A percentile compares a stretch with the other conserved stretches of the same genome.
These are phyloP conservation scores for Sipha maydis DNA, from an alignment of 2,888 invertebrate species.

Conservation along the genomic window DNA sequence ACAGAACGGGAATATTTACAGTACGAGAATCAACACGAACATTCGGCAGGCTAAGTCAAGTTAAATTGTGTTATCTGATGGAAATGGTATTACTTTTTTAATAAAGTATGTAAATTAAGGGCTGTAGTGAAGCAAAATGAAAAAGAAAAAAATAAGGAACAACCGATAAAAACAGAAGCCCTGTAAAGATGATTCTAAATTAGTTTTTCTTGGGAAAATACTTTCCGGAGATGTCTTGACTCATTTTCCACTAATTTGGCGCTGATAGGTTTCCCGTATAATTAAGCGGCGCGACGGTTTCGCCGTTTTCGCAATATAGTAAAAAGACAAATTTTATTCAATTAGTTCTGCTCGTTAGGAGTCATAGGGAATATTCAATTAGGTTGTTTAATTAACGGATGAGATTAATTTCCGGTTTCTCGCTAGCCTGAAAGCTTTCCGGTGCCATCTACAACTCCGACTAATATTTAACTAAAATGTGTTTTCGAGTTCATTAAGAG, in stretches of 20 bases:
- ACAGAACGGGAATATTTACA: not conserved
- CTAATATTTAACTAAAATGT: conserved; percentile 9
- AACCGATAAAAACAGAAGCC: conserved; percentile 37
- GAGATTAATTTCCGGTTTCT: conserved; percentile 61
- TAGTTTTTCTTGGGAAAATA: conserved; percentile 40
- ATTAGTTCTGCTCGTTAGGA: conserved; percentile 58
- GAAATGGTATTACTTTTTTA: conserved; percentile 36
- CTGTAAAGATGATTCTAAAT: not conserved
- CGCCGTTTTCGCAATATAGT: conserved; percentile 13
- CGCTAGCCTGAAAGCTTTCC: conserved; percentile 38
- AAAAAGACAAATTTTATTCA: conserved; percentile 59
- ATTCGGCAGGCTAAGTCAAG: not conserved
- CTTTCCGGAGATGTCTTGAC: conserved; percentile 18
- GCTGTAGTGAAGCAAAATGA: not conserved
- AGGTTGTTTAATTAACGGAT: conserved; percentile 56
- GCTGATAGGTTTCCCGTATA: conserved; percentile 53
- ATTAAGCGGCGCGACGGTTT: conserved; percentile 28
- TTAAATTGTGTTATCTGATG: conserved; percentile 17
- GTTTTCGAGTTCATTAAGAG: conserved; percentile 10
- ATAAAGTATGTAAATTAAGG: conserved; percentile 51
- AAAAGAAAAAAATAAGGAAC: not conserved
- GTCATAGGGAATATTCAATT: conserved; percentile 55
- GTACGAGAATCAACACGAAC: not conserved
- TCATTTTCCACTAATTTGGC: conserved; percentile 58
- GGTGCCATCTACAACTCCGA: conserved; percentile 5